Evolutionary conservation across 2,888 invertebrate species (phyloP).

Genomic region (Erebia epiphron): DNA sequence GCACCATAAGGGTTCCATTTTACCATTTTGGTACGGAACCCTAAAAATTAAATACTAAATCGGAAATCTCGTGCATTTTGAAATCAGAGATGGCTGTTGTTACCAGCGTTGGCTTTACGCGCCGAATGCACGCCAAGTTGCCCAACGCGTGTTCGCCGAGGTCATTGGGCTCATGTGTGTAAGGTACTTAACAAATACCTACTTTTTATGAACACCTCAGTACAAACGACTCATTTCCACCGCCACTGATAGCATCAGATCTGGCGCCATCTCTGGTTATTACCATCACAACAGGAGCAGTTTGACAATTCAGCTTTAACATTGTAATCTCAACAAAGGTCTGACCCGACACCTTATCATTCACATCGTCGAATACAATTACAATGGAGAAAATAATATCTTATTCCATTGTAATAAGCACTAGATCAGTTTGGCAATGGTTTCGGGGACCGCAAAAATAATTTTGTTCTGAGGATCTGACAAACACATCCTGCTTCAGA

Average conservation of each 20-base stretch:
- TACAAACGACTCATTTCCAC: conserved; percentile 18
- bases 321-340: conserved; percentile 74
- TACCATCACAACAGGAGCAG: conserved; percentile 69
- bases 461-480: conserved; percentile 33
- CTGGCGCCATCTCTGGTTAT: conserved; percentile 68
- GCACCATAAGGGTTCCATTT: too few species aligned
- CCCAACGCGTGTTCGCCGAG: too few species aligned
- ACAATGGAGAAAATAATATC: conserved; percentile 41
- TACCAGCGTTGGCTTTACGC: not conserved
- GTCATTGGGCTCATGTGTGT: too few species aligned
- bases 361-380: conserved; percentile 47
- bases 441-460: conserved; percentile 30
- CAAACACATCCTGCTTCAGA: conserved; percentile 39
- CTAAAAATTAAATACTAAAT: too few species aligned
- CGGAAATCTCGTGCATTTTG: too few species aligned
- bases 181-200: not conserved
- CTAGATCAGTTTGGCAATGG: conserved; percentile 15
- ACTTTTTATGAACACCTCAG: not conserved
- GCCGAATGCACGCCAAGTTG: too few species aligned
- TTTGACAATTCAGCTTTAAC: conserved; percentile 61
- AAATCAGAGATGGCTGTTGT: not conserved
- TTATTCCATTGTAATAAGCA: conserved; percentile 21
- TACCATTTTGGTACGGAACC: too few species aligned
- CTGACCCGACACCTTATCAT: conserved; percentile 73
- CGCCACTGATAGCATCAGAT: conserved; percentile 55